Evolutionary conservation across 2,888 invertebrate species (phyloP), one percentile per base, ranked within the genome.

Genomic region (Sepiola atlantica): DNA sequence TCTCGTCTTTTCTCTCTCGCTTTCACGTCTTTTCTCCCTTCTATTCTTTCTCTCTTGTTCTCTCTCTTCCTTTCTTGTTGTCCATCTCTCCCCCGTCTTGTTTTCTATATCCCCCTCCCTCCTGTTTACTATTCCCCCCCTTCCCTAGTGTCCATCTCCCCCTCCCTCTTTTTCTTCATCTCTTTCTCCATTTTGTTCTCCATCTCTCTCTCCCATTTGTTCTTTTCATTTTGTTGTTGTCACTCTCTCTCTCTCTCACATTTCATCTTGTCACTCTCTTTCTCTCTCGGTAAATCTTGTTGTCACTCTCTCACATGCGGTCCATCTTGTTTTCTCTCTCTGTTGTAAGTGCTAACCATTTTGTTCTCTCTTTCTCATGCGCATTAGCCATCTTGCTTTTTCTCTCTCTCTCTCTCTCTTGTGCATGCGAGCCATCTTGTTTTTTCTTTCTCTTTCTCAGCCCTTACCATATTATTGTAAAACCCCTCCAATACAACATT

Each of bases 61-160:
- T 24, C 24, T 24, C 24, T 10, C 24, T 24, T 24, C 24, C 24
- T 8, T 8, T 24, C 24, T 24, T 61, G 21, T 57, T 18, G 18
- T 8, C 8, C 10, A 1, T 10, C 8, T 24, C 21, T 8, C 8
- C 2, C 24, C 61, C 2, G 0, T 24, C 24, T 61, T 24, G 8
- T 61, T 24, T 24, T 24, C 21, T 20, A 21, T 57, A 21, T 18
- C 20, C 57, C 24, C 24, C 24, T 8, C 8, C 24, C 1, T 1
- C 8, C 2, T 28, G 2, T 61, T 28, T 28, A 0, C 61, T 8
- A 10, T 24, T 21, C 21, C 24, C 28, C 10, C 10, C 61, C 28
- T 24, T 61, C 10, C 10, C 61, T 24, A 2, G 1, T 24, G 0
- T 4, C 8, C 1, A 0, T 0, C 8, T 8, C 8, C 2, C 24